These are phyloP conservation scores for Dexiosoma caninum DNA, from an alignment of 2,888 invertebrate genomes.

Conservation along the genomic window DNA sequence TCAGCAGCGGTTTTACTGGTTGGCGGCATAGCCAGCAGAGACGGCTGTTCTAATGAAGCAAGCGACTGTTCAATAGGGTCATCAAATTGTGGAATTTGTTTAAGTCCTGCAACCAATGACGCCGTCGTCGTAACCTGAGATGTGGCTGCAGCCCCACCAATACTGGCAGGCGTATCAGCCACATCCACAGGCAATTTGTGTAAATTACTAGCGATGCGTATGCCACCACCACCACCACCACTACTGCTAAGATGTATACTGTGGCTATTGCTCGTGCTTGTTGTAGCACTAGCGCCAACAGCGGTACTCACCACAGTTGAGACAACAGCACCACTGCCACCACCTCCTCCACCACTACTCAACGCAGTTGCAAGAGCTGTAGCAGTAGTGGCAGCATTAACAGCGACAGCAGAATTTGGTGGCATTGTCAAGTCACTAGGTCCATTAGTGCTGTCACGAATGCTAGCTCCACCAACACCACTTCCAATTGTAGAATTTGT, in stretches of 20 bases:
- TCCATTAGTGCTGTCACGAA: slow-evolving; percentile 68
- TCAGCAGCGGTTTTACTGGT: slow-evolving; percentile 68
- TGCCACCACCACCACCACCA: slow-evolving; percentile 68
- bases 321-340: slow-evolving; percentile 60
- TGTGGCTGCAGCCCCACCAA: slow-evolving; percentile 64
- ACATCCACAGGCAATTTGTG: slow-evolving; percentile 68
- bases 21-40: slow-evolving; percentile 73
- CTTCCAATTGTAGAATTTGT: slow-evolving; percentile 46
- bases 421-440: slow-evolving; percentile 72
- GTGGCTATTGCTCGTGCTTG: slow-evolving; percentile 56
- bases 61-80: slow-evolving; percentile 86
- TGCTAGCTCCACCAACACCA: slow-evolving; percentile 54
- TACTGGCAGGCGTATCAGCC: slow-evolving; percentile 64
- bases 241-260: slow-evolving; percentile 34
- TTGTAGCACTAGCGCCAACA: slow-evolving; percentile 60
- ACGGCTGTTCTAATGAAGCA: slow-evolving; percentile 84
- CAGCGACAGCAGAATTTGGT: slow-evolving; percentile 64
- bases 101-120: slow-evolving; percentile 71
- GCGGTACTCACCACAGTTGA: slow-evolving; percentile 61
- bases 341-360: slow-evolving; percentile 33
- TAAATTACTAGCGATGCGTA: slow-evolving; percentile 75
- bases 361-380: slow-evolving; percentile 61
- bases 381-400: slow-evolving; percentile 63
- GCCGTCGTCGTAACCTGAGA: slow-evolving; percentile 66
- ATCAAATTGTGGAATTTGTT: slow-evolving; percentile 79